Conservation (phyloP, 2,888 invertebrate genomes). For the Ametastegia equiseti region DNA sequence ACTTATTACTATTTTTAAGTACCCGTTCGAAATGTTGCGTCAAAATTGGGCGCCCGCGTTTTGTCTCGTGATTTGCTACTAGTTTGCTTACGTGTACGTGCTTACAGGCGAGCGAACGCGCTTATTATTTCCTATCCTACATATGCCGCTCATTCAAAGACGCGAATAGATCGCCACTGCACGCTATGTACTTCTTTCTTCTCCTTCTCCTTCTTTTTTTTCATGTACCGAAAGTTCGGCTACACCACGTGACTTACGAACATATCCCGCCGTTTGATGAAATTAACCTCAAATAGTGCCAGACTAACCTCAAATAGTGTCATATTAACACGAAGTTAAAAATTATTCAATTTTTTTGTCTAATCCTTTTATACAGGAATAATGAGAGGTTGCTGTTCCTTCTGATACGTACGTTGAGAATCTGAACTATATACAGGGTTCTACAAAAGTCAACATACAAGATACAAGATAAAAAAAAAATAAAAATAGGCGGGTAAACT, state of each 20-base stretch:
- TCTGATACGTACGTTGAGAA: background rate
- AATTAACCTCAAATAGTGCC: background rate
- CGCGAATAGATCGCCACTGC: constrained; percentile 63
- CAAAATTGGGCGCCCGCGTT: constrained; percentile 53
- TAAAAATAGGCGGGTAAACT: background rate
- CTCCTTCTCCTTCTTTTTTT: no score
- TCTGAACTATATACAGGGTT: no score
- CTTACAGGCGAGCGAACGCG: no score
- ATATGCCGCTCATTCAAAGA: constrained; percentile 63
- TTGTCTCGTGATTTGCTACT: background rate
- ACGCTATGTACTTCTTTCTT: background rate
- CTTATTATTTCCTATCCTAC: no score
- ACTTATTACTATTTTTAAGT: constrained; percentile 64
- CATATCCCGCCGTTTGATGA: no score
- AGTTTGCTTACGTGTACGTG: no score
- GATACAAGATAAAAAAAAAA: background rate
- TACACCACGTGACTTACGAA: no score
- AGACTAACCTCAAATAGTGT: background rate
- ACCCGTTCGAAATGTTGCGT: constrained; percentile 60
- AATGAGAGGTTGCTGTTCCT: background rate
- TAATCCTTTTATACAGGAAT: background rate
- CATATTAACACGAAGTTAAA: background rate
- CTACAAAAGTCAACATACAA: no score
- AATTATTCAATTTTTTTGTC: background rate
- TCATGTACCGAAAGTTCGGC: no score